Conservation (phyloP, 2,113 vertebrate genomes). For the Neopipo cinnamomea region DNA sequence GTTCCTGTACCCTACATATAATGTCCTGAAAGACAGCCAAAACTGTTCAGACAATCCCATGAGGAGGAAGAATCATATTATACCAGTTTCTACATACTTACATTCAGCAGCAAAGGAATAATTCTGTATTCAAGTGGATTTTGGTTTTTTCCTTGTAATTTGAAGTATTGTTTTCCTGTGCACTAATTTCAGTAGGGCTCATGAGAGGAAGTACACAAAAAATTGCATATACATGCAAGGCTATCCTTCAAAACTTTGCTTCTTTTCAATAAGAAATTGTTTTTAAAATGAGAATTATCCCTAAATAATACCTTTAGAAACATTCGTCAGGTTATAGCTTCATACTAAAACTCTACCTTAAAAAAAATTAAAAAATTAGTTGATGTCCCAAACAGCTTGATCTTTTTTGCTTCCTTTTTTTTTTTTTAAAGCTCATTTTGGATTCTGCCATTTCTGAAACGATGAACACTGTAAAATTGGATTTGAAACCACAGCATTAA, state of each 20-base stretch:
- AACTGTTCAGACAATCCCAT: background rate
- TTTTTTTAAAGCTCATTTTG: background rate
- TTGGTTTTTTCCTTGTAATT: background rate
- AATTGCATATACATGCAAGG: background rate
- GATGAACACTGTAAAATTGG: constrained; percentile 80
- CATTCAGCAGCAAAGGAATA: background rate
- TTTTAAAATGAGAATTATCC: constrained; percentile 28
- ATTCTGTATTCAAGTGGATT: background rate
- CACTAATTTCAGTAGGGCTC: background rate
- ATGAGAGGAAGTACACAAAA: background rate
- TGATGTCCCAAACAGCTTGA: background rate
- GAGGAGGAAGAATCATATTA: background rate
- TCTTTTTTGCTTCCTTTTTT: background rate
- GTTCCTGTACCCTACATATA: background rate
- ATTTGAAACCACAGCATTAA: constrained; percentile 81
- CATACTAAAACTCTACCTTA: constrained; percentile 1
- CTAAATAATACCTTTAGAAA: constrained; percentile 25
- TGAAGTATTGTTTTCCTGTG: background rate
- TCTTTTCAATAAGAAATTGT: background rate
- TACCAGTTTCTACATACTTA: background rate
- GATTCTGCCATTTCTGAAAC: constrained; percentile 76
- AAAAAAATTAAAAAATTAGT: background rate
- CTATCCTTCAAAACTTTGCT: background rate
- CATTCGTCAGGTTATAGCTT: constrained; percentile 11
- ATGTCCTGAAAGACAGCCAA: background rate